These are phyloP conservation scores for Ptiloglossa arizonensis DNA, from an alignment of 1,140 invertebrate genomes.

Conservation along the genomic window DNA sequence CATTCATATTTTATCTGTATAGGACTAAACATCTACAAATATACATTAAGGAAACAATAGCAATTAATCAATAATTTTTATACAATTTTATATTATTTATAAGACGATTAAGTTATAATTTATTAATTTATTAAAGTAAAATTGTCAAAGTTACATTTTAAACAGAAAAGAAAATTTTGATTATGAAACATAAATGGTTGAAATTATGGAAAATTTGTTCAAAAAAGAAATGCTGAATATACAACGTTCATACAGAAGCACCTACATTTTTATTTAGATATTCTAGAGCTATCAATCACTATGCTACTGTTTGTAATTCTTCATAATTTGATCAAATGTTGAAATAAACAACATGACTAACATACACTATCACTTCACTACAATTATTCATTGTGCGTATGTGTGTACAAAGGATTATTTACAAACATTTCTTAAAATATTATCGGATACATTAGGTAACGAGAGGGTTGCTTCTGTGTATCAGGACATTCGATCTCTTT, in stretches of 20 bases:
- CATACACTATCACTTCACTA: constrained; percentile 8
- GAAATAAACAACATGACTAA: constrained; percentile 43
- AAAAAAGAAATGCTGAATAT: not conserved
- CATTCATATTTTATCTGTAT: constrained; percentile 80
- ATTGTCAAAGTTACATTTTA: not conserved
- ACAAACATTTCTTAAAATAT: constrained; percentile 22
- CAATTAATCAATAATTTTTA: constrained; percentile 10
- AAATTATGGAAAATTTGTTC: not conserved
- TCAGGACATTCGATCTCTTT: constrained; percentile 34
- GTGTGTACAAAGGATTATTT: not conserved
- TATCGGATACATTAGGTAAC: constrained; percentile 7
- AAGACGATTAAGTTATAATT: not conserved
- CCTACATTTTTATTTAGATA: constrained; percentile 52
- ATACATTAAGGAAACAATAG: not conserved
- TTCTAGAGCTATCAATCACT: constrained; percentile 1
- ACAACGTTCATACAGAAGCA: not conserved
- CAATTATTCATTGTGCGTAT: not conserved
- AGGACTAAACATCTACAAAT: constrained; percentile 78
- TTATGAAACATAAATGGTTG: not conserved
- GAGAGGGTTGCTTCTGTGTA: not conserved
- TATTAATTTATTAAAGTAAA: not conserved
- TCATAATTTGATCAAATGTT: constrained; percentile 13
- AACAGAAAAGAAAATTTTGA: not conserved
- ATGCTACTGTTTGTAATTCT: constrained; percentile 24
- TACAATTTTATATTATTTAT: not conserved